Conservation (phyloP, 64 coral and sea anemone genomes). For the Acropora tenuis region DNA sequence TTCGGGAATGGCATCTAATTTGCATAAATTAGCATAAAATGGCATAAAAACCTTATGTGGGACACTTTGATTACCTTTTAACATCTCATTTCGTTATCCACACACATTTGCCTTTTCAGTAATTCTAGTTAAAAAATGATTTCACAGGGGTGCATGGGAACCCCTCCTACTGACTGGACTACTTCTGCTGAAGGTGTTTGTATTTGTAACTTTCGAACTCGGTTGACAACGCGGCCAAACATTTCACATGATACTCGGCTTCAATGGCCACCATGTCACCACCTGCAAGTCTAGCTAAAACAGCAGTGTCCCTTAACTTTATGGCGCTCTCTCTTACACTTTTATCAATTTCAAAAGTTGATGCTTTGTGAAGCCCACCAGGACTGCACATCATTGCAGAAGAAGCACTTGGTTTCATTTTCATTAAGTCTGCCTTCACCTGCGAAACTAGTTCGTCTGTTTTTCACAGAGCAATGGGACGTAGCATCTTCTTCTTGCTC, state of each 20-base stretch:
- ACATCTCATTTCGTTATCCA: too few relatives aligned
- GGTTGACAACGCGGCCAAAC: constrained; percentile 41
- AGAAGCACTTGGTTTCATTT: constrained; percentile 45
- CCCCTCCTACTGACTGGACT: not conserved
- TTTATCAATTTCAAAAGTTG: constrained; percentile 20
- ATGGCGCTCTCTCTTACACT: constrained; percentile 45
- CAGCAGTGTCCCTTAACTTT: constrained; percentile 14
- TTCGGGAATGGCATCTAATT: too few relatives aligned
- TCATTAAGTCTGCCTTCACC: not conserved
- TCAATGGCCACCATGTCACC: constrained; percentile 67
- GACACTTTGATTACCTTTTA: too few relatives aligned
- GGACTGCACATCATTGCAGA: constrained; percentile 40
- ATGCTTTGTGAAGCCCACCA: constrained; percentile 32
- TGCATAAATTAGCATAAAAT: too few relatives aligned
- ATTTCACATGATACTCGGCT: constrained; percentile 52
- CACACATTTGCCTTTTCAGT: not conserved
- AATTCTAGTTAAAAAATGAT: constrained; percentile 46
- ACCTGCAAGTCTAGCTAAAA: constrained; percentile 58
- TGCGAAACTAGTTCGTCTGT: constrained; percentile 22
- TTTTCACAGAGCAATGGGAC: constrained; percentile 25
- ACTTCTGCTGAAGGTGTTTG: constrained; percentile 9
- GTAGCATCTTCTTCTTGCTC: constrained; percentile 15
- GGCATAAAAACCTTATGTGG: too few relatives aligned
- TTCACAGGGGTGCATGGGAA: not conserved
- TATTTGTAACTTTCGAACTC: not conserved